These are phyloP conservation scores for Amiota minor DNA, from an alignment of 2,888 invertebrate genomes.

Conservation along the genomic window DNA sequence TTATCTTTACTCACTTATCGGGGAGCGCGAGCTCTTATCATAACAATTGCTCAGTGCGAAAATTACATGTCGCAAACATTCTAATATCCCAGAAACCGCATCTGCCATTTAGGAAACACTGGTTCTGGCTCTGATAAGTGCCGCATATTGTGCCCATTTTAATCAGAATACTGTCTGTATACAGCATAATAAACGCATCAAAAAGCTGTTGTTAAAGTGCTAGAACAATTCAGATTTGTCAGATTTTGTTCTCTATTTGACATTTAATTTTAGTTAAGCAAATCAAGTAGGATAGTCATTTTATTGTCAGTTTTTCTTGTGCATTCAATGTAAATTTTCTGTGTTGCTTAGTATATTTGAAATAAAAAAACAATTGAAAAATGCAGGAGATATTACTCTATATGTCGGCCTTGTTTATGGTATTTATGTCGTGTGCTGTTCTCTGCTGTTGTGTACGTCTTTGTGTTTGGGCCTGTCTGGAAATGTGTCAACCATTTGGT, in stretches of 20 bases:
- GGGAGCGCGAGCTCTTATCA: too few species aligned
- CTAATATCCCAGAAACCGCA: neutral
- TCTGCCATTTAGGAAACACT: neutral
- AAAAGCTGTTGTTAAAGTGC: slow-evolving; percentile 5
- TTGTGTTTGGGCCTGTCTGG: slow-evolving; percentile 55
- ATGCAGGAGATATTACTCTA: slow-evolving; percentile 55
- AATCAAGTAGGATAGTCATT: too few species aligned
- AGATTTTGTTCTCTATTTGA: too few species aligned
- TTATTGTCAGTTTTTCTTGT: too few species aligned
- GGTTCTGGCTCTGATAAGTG: neutral
- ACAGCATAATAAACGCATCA: too few species aligned
- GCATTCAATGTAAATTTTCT: too few species aligned
- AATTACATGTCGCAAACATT: too few species aligned
- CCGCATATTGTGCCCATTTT: neutral
- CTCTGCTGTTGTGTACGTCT: slow-evolving; percentile 59
- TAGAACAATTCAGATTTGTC: neutral
- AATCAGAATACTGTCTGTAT: too few species aligned
- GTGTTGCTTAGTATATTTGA: neutral
- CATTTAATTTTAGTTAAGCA: too few species aligned
- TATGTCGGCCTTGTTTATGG: slow-evolving; percentile 57
- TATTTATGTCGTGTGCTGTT: slow-evolving; percentile 55
- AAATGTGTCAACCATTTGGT: slow-evolving; percentile 37
- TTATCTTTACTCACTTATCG: slow-evolving; percentile 35
- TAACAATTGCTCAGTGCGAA: too few species aligned
- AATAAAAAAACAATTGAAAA: slow-evolving; percentile 1